Percentiles rank a stretch among this genome's conserved stretches.
phyloP scores from a whole-genome alignment of 2,113 vertebrate species.

The Platycercus adscitus region DNA sequence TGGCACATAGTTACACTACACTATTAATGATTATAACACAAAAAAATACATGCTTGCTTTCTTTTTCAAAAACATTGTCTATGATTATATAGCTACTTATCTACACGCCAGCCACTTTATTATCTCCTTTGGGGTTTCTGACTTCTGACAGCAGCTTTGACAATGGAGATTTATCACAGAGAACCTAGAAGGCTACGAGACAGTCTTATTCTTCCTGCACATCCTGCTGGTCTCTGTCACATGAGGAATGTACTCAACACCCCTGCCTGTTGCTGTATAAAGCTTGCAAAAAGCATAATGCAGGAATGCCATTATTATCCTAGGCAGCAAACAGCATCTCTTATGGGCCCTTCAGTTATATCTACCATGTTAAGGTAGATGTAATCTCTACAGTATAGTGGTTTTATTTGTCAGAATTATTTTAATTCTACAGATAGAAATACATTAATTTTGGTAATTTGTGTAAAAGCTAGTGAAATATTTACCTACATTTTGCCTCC shows the following conservation, averaged over 20 bases:
- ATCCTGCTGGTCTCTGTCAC: not conserved
- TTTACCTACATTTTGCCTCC: not conserved
- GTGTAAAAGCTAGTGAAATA: not conserved
- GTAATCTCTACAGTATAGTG: not conserved
- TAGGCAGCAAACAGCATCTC: not conserved
- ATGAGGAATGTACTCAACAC: not conserved
- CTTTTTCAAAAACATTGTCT: not conserved
- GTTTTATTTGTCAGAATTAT: not conserved
- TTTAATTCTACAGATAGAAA: not conserved
- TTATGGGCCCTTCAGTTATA: not conserved
- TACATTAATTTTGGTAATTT: not conserved
- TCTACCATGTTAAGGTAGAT: not conserved
- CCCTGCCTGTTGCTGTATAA: not conserved
- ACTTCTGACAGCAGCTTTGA: not conserved
- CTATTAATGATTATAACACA: not conserved
- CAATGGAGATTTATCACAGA: not conserved
- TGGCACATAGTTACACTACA: not conserved
- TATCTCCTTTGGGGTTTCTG: not conserved
- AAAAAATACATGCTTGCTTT: not conserved
- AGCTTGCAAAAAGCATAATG: not conserved
- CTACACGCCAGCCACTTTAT: not conserved
- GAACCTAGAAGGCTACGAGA: not conserved
- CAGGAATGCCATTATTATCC: not conserved
- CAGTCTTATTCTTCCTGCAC: not conserved
- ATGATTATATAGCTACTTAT: not conserved